These are phyloP conservation scores for Timema podura DNA, from an alignment of 2,888 invertebrate genomes.

Conservation along the genomic window DNA sequence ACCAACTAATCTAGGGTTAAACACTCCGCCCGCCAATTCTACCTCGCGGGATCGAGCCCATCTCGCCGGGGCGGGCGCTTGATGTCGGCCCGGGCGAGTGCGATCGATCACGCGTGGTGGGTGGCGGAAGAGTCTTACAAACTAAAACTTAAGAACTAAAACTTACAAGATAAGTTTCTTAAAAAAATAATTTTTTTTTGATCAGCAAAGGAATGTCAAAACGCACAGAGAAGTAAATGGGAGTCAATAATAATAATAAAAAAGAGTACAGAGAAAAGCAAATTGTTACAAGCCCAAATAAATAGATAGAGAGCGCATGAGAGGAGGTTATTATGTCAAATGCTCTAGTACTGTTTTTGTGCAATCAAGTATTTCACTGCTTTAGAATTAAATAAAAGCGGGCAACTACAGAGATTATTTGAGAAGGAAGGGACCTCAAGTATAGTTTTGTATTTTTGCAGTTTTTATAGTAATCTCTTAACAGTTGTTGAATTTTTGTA, in stretches of 20 bases:
- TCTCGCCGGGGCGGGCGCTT: too few relatives aligned
- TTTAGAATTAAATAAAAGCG: conserved; percentile 23
- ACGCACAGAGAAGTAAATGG: conserved; percentile 26
- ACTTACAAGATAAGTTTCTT: not conserved
- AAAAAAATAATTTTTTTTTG: not conserved
- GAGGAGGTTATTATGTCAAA: conserved; percentile 21
- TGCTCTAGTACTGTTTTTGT: conserved; percentile 25
- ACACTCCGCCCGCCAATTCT: conserved; percentile 20
- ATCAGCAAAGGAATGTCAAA: conserved; percentile 41
- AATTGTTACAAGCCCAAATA: conserved; percentile 28
- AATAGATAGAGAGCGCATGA: conserved; percentile 14
- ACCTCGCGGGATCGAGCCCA: too few relatives aligned
- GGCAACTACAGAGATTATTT: not conserved
- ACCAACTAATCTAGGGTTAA: conserved; percentile 21
- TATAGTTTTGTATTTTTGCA: too few relatives aligned
- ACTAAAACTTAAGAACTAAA: conserved; percentile 19
- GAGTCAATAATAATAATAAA: not conserved
- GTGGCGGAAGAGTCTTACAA: conserved; percentile 15
- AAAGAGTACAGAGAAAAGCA: conserved; percentile 24
- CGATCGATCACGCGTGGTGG: conserved; percentile 14
- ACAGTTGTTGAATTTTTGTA: too few relatives aligned
- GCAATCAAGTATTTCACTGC: conserved; percentile 22
- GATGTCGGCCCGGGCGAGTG: not conserved
- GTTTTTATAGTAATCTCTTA: too few relatives aligned
- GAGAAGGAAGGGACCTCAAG: too few relatives aligned